Base-by-base conservation (phyloP, 2,113 vertebrate species). In the Pelecanoides urinatrix region DNA sequence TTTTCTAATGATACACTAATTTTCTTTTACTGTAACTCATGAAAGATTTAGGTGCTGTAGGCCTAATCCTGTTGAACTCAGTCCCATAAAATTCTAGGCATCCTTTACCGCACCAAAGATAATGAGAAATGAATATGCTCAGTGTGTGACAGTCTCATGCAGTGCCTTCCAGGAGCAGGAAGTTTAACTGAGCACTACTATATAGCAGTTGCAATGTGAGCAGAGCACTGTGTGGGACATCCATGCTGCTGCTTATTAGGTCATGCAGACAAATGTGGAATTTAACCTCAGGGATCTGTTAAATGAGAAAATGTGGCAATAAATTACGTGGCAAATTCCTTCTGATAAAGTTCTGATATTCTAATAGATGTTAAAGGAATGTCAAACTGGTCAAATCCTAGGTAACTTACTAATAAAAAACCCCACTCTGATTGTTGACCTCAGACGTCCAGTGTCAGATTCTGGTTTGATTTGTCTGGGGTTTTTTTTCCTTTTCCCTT, bases 401-500 rank as follows among this genome's bases (percentile, higher is more conserved):
- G 36, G 34, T 63, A 76, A 74, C 5, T 23, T 58, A 32, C 38
- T 32, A 59, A 58, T 58, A 67, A 80, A 93, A 81, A 59, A 7
- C 0, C 3, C 7, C 10, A 47, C 23, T 66, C 19, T 59, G 71
- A 86, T 40, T 72, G 55, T 42, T 95, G 56, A 63, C 59, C 44
- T 75, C 59, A 58, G 68, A 77, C 1, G 2, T 58, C 5, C 9
- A 90, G 21, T 22, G 55, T 44, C 75, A 65, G 8, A 45, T 68
- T 70, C 79, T 93, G 66, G 34, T 75, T 84, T 42, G 29, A 78
- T 87, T 91, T 63, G 34, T 45, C 16, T 1, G 10, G 13, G 3
- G 0, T 4, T 29, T 59, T 72, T 55, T 26, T 12, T 7, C 7
- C 5, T 30, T 47, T 30, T 9, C 9, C 15, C 22, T 18, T n/a